Conservation (phyloP, 2,797 vertebrate species). For the Thalassophryne amazonica region DNA sequence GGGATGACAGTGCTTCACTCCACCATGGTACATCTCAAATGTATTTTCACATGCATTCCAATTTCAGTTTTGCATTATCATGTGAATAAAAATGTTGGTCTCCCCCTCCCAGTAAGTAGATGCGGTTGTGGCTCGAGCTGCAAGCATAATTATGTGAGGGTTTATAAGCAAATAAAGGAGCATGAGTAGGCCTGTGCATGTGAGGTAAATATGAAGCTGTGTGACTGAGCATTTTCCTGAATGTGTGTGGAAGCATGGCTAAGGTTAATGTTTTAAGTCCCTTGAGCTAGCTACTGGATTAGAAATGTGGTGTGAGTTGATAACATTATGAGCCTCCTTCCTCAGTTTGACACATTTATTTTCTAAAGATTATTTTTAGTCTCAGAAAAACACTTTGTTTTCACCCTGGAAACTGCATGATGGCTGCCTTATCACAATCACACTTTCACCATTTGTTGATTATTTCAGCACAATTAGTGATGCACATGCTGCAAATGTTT, state of each 20-base stretch:
- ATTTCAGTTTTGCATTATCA: conserved; percentile 3
- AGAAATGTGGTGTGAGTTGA: conserved; percentile 49
- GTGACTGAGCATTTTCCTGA: neutral
- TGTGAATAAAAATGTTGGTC: too few species aligned
- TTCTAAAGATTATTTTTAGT: conserved; percentile 25
- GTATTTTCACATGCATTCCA: neutral
- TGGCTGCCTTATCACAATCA: neutral
- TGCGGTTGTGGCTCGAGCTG: conserved; percentile 15
- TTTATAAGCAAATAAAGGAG: neutral
- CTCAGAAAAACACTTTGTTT: neutral
- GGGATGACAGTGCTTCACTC: neutral
- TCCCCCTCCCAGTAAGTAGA: conserved; percentile 5
- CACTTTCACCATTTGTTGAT: too few species aligned
- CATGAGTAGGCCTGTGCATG: neutral
- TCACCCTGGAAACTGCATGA: neutral
- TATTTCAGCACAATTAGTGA: too few species aligned
- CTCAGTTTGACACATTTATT: conserved; percentile 3
- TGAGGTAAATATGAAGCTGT: neutral
- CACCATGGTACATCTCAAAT: neutral
- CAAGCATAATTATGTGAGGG: neutral
- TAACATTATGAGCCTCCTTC: conserved; percentile 37
- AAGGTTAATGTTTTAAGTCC: conserved; percentile 46
- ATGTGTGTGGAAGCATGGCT: conserved; percentile 29
- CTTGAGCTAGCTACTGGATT: conserved; percentile 42
- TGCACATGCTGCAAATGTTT: too few species aligned